These are phyloP conservation scores for Oryzias curvinotus DNA, from an alignment of 2,113 vertebrate species.

Conservation along the genomic window DNA sequence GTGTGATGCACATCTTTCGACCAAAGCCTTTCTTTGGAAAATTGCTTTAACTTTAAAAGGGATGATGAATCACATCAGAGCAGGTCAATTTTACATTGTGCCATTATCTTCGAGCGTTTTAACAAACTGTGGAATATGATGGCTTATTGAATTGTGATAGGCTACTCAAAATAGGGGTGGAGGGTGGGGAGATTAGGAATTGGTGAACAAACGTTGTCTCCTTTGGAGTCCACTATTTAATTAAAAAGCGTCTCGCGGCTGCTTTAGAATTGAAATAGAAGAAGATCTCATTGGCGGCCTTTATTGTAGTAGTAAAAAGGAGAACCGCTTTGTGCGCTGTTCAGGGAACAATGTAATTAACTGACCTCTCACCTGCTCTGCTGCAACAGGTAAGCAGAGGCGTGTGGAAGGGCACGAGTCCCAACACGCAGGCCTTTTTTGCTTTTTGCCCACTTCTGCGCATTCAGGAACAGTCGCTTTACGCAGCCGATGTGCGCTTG, in stretches of 20 bases:
- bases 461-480: slow-evolving; percentile 10
- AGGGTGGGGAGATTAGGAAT: slow-evolving; percentile 21
- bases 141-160: slow-evolving; percentile 83
- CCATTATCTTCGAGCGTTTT: slow-evolving; percentile 93
- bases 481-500: neutral
- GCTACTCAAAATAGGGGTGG: slow-evolving; percentile 63
- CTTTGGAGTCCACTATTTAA: slow-evolving; percentile 36
- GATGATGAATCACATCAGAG: slow-evolving; percentile 90
- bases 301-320: neutral
- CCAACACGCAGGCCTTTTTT: neutral
- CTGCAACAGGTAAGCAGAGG: slow-evolving; percentile 52
- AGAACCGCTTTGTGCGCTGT: slow-evolving; percentile 9
- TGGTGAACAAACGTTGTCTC: slow-evolving; percentile 14
- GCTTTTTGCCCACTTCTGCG: neutral
- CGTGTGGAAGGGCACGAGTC: neutral
- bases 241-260: slow-evolving; percentile 21
- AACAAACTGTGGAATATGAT: slow-evolving; percentile 87
- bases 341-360: slow-evolving; percentile 61
- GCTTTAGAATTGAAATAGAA: slow-evolving; percentile 2
- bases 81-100: slow-evolving; percentile 91
- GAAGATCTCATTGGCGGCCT: too few species aligned
- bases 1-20: slow-evolving; percentile 93
- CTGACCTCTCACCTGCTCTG: slow-evolving; percentile 55
- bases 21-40: slow-evolving; percentile 92
- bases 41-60: slow-evolving; percentile 99